phyloP scores from a whole-genome alignment of 2,113 vertebrate genomes.

The Austrofundulus limnaeus region DNA sequence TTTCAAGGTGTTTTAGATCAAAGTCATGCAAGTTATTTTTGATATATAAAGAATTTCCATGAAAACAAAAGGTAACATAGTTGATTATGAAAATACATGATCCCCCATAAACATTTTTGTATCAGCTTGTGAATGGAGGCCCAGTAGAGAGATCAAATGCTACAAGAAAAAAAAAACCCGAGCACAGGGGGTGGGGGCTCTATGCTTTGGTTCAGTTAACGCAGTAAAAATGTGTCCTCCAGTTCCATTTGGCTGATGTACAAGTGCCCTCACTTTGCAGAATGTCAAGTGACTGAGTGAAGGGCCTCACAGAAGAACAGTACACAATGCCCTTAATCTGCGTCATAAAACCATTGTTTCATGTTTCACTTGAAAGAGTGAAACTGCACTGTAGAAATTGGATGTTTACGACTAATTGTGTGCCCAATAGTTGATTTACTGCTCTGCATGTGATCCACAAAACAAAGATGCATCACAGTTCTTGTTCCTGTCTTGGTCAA shows the following conservation, averaged over 20 bases:
- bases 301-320: background rate
- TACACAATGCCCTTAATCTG: background rate
- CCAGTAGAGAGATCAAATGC: background rate
- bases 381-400: background rate
- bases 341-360: background rate
- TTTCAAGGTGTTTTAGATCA: too few species aligned
- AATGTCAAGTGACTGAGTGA: slow-evolving; percentile 20
- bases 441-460: background rate
- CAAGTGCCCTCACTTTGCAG: slow-evolving; percentile 4
- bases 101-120: background rate
- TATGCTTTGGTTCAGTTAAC: background rate
- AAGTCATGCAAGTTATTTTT: too few species aligned
- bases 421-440: background rate
- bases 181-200: background rate
- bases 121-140: background rate
- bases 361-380: background rate
- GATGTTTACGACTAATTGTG: background rate
- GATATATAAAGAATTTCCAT: too few species aligned
- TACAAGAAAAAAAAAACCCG: background rate
- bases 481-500: background rate
- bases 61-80: too few species aligned
- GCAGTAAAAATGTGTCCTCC: background rate
- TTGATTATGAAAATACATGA: too few species aligned
- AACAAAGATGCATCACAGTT: background rate
- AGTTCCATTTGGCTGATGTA: background rate